These are phyloP conservation scores for Elephantulus edwardii DNA, from an alignment of 2,113 vertebrate species.

Conservation along the genomic window DNA sequence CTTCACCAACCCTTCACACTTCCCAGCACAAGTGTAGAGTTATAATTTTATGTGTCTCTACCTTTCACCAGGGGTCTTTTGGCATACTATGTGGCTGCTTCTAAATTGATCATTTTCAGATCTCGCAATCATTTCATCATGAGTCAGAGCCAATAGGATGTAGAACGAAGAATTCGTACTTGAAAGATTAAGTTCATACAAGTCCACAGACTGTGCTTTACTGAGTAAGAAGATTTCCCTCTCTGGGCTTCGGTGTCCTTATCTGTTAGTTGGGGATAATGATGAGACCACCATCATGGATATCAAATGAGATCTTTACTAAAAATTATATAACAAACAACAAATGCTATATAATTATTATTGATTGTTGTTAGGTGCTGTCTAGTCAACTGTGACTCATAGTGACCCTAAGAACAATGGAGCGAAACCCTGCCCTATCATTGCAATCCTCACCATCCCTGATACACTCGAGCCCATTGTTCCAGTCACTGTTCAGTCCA, in stretches of 20 bases:
- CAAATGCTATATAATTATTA: background rate
- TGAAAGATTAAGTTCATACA: background rate
- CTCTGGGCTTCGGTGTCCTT: background rate
- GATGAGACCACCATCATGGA: background rate
- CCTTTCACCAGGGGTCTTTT: background rate
- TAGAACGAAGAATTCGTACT: slow-evolving; percentile 11
- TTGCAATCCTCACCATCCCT: too few species aligned
- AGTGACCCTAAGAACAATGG: too few species aligned
- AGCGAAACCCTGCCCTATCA: too few species aligned
- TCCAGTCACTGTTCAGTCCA: too few species aligned
- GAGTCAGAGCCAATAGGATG: background rate
- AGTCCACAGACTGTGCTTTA: background rate
- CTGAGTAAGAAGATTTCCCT: slow-evolving; percentile 1
- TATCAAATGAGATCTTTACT: slow-evolving; percentile 24
- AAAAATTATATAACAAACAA: slow-evolving; percentile 14
- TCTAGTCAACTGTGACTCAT: too few species aligned
- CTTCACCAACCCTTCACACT: too few species aligned
- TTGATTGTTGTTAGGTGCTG: background rate
- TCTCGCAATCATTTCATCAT: background rate
- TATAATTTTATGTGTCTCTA: slow-evolving; percentile 6
- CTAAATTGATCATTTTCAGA: background rate
- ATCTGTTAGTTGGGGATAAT: slow-evolving; percentile 1
- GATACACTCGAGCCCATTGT: too few species aligned
- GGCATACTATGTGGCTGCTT: background rate
- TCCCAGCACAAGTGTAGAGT: background rate